These are phyloP conservation scores for Neostethus bicornis DNA, from an alignment of 2,797 vertebrate genomes.

Conservation along the genomic window DNA sequence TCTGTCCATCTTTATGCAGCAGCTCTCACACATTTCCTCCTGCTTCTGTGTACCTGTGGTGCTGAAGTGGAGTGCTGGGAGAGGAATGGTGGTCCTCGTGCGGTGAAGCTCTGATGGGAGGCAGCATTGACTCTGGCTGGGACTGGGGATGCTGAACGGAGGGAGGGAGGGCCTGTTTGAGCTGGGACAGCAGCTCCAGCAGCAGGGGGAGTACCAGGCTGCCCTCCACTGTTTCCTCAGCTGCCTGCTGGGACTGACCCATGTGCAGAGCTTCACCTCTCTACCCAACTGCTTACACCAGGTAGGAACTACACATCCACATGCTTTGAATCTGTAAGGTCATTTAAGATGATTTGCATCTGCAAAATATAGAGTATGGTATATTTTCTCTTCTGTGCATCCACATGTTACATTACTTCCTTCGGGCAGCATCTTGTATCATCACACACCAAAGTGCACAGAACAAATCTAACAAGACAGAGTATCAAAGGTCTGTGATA, in stretches of 20 bases:
- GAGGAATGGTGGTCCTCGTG: conserved; percentile 49
- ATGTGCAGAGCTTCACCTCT: conserved; percentile 84
- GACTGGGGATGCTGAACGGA: conserved; percentile 82
- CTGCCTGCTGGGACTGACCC: conserved; percentile 83
- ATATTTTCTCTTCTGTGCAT: conserved; percentile 10
- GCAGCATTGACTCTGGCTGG: conserved; percentile 69
- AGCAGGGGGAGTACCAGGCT: conserved; percentile 83
- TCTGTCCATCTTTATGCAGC: conserved; percentile 40
- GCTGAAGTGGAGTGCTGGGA: conserved; percentile 44
- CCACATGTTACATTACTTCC: conserved; percentile 17
- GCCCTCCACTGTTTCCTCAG: conserved; percentile 86
- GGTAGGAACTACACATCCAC: conserved; percentile 58
- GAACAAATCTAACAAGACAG: conserved; percentile 43
- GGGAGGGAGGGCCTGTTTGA: conserved; percentile 85
- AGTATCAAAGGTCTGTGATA: conserved; percentile 41
- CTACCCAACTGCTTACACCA: conserved; percentile 86
- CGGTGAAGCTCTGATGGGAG: conserved; percentile 78
- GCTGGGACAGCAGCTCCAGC: conserved; percentile 86
- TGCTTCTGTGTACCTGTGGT: conserved; percentile 58
- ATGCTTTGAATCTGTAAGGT: too few relatives aligned
- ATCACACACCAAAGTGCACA: conserved; percentile 27
- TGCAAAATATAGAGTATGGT: too few relatives aligned
- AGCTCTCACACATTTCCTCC: conserved; percentile 19
- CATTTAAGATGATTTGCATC: too few relatives aligned
- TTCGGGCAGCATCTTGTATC: conserved; percentile 17